These are phyloP conservation scores for Silurus glanis DNA, from an alignment of 2,113 vertebrate species.

Conservation along the genomic window DNA sequence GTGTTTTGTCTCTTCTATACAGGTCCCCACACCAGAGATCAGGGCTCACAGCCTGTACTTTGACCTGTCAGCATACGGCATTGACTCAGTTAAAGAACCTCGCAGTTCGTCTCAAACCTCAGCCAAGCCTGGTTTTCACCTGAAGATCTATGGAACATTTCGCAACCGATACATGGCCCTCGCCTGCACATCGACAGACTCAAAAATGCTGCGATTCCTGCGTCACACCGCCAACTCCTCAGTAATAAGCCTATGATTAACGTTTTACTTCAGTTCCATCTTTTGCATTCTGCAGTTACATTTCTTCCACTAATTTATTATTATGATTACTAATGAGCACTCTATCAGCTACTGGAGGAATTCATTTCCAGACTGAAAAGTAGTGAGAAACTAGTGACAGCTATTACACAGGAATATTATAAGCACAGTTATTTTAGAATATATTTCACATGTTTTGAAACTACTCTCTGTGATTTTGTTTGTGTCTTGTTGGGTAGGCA, in stretches of 20 bases:
- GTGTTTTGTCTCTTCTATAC: neutral
- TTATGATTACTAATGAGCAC: neutral
- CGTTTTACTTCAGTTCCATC: constrained; percentile 10
- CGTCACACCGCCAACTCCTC: constrained; percentile 75
- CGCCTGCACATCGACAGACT: constrained; percentile 69
- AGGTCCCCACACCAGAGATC: constrained; percentile 81
- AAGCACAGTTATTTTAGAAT: neutral
- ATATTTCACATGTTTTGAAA: neutral
- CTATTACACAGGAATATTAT: neutral
- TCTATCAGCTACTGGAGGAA: neutral
- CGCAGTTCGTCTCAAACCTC: constrained; percentile 48
- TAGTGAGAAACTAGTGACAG: neutral
- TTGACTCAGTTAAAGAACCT: constrained; percentile 70
- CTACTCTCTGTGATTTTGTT: neutral
- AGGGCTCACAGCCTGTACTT: constrained; percentile 76
- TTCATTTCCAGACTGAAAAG: neutral
- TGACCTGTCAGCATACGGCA: constrained; percentile 79
- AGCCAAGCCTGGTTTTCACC: constrained; percentile 70
- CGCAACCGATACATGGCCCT: constrained; percentile 77
- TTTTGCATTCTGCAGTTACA: neutral
- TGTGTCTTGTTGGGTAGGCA: neutral
- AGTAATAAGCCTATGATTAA: constrained; percentile 55
- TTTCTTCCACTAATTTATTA: neutral
- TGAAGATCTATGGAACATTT: constrained; percentile 82
- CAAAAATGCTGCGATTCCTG: constrained; percentile 78